phyloP scores from a whole-genome alignment of 2,113 vertebrate genomes.

The Nerophis ophidion region DNA sequence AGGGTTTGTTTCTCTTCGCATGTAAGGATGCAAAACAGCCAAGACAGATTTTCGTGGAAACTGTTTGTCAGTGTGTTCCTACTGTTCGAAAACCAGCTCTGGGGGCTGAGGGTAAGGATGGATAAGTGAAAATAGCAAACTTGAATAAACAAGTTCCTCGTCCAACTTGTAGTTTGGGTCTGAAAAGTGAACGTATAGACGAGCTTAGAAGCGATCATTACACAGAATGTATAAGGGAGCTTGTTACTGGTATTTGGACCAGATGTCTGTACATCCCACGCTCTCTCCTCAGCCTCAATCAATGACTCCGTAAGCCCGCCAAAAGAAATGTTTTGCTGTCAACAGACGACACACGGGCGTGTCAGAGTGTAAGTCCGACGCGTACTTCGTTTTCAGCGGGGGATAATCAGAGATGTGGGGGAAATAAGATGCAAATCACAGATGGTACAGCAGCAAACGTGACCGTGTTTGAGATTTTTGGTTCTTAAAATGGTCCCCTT shows the following conservation, averaged over 20 bases:
- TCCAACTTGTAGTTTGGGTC: conserved; percentile 10
- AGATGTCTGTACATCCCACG: background rate
- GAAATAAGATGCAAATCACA: too few relatives aligned
- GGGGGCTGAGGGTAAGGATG: conserved; percentile 31
- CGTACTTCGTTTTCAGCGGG: too few relatives aligned
- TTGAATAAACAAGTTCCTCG: conserved; percentile 38
- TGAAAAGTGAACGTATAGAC: background rate
- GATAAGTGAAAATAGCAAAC: conserved; percentile 35
- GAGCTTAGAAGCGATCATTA: background rate
- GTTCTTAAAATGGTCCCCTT: too few relatives aligned
- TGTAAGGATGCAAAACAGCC: conserved; percentile 53
- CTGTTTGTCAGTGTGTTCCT: conserved; percentile 56
- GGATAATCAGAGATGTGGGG: too few relatives aligned
- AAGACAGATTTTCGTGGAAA: conserved; percentile 61
- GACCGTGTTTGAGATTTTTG: too few relatives aligned
- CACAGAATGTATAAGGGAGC: background rate
- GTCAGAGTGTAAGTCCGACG: too few relatives aligned
- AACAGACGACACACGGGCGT: background rate
- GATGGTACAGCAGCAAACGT: too few relatives aligned
- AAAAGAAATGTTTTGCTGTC: background rate
- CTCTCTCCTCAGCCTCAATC: background rate
- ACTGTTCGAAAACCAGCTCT: conserved; percentile 40
- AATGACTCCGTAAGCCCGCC: background rate
- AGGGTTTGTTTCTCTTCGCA: conserved; percentile 50
- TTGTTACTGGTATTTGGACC: background rate